Conservation (phyloP, 2,888 invertebrate species). For the Amitus sp. region DNA sequence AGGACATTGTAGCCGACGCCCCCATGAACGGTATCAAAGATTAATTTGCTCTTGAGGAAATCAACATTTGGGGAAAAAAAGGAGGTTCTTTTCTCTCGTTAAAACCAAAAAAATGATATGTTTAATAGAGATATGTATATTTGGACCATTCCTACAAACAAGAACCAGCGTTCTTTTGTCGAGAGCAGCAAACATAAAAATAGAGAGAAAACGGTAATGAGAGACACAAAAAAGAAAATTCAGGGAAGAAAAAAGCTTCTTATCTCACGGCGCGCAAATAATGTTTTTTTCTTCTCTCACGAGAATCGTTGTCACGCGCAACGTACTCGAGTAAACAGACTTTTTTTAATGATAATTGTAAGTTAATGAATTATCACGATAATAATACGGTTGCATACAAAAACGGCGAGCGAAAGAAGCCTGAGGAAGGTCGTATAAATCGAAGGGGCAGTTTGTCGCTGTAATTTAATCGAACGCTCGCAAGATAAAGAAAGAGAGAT, state of each 20-base stretch:
- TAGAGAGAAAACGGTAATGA: constrained; percentile 31
- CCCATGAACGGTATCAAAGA: constrained; percentile 59
- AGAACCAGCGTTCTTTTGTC: constrained; percentile 64
- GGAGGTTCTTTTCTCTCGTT: constrained; percentile 64
- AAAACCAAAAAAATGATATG: constrained; percentile 63
- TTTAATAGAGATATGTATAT: constrained; percentile 65
- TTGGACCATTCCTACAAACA: constrained; percentile 65
- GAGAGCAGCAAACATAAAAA: constrained; percentile 55
- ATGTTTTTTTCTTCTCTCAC: constrained; percentile 11
- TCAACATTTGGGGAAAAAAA: constrained; percentile 65
- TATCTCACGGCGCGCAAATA: constrained; percentile 54
- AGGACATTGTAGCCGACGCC: constrained; percentile 63
- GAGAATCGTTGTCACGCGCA: not conserved
- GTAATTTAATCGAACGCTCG: constrained; percentile 2
- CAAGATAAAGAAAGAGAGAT: not conserved
- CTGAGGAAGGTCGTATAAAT: no score
- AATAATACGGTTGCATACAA: constrained; percentile 9
- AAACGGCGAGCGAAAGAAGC: no score
- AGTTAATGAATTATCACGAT: constrained; percentile 56
- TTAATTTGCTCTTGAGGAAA: constrained; percentile 60
- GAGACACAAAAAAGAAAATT: constrained; percentile 21
- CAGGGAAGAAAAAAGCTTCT: constrained; percentile 33
- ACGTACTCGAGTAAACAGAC: no score
- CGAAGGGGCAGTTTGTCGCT: not conserved
- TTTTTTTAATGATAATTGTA: constrained; percentile 47